phyloP scores from a whole-genome alignment of 2,888 invertebrate genomes.

The Himalopsyche japonica region DNA sequence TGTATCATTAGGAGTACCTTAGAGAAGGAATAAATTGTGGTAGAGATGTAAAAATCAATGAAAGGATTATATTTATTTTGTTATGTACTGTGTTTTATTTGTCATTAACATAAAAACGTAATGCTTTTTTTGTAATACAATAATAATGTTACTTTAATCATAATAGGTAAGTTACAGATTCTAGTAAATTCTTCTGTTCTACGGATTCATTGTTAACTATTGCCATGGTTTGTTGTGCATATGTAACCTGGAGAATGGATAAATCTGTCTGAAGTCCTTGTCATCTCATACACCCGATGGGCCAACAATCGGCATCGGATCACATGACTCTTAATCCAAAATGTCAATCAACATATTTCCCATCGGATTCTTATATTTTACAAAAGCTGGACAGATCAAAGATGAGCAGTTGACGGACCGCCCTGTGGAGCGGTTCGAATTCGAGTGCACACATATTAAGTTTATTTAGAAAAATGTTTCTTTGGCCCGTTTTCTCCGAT shows the following conservation, averaged over 20 bases:
- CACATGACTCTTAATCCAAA: constrained; percentile 17
- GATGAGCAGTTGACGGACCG: constrained; percentile 5
- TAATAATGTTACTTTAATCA: constrained; percentile 40
- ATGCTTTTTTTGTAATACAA: constrained; percentile 47
- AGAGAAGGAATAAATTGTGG: background rate
- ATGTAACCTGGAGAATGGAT: constrained; percentile 26
- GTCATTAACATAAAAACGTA: constrained; percentile 65
- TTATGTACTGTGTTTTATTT: constrained; percentile 52
- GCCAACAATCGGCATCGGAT: background rate
- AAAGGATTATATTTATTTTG: constrained; percentile 19
- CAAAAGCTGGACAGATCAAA: constrained; percentile 35
- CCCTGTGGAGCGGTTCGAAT: background rate
- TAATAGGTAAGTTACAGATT: constrained; percentile 39
- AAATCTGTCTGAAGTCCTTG: constrained; percentile 27
- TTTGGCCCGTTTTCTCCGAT: constrained; percentile 28
- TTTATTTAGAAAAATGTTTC: constrained; percentile 24
- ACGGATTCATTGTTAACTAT: constrained; percentile 32
- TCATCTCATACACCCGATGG: constrained; percentile 4
- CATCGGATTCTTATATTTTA: constrained; percentile 29
- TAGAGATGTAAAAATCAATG: background rate
- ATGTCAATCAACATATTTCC: constrained; percentile 22
- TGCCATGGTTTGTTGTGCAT: constrained; percentile 35
- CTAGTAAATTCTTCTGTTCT: constrained; percentile 34
- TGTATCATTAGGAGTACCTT: too few species aligned
- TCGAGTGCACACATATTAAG: constrained; percentile 8